These are phyloP conservation scores for Tetragnatha versicolor DNA, from an alignment of 1,140 invertebrate genomes.

Conservation along the genomic window DNA sequence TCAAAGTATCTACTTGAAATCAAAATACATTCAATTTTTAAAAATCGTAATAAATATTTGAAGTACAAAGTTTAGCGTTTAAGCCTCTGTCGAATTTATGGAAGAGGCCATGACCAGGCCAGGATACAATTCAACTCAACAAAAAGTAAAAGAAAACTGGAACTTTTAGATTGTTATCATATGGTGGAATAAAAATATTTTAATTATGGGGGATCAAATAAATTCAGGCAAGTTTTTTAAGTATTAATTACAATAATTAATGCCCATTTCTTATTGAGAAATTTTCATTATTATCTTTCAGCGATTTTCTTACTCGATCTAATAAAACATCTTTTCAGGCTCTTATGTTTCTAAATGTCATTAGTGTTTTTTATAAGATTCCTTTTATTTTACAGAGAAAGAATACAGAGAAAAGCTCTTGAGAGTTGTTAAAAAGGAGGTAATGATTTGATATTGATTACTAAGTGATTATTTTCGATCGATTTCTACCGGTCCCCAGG, in stretches of 20 bases:
- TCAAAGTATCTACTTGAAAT: no score
- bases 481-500: not conserved
- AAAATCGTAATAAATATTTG: no score
- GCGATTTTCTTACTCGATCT: not conserved
- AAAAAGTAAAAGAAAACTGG: no score
- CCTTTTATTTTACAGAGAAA: slow-evolving; percentile 64
- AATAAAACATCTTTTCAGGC: not conserved
- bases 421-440: slow-evolving; percentile 81
- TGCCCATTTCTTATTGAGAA: not conserved
- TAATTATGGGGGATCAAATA: slow-evolving; percentile 20
- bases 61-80: no score
- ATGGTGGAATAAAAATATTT: slow-evolving; percentile 22
- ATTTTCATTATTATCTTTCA: not conserved
- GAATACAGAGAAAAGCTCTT: slow-evolving; percentile 75
- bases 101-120: no score
- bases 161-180: no score
- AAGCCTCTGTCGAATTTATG: no score
- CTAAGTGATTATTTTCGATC: not conserved
- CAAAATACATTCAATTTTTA: no score
- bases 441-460: slow-evolving; percentile 60
- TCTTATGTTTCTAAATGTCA: not conserved
- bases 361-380: not conserved
- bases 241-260: not conserved
- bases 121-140: no score
- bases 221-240: slow-evolving; percentile 3